These are phyloP conservation scores for Tetrax tetrax DNA, from an alignment of 2,113 vertebrate genomes.

Conservation along the genomic window DNA sequence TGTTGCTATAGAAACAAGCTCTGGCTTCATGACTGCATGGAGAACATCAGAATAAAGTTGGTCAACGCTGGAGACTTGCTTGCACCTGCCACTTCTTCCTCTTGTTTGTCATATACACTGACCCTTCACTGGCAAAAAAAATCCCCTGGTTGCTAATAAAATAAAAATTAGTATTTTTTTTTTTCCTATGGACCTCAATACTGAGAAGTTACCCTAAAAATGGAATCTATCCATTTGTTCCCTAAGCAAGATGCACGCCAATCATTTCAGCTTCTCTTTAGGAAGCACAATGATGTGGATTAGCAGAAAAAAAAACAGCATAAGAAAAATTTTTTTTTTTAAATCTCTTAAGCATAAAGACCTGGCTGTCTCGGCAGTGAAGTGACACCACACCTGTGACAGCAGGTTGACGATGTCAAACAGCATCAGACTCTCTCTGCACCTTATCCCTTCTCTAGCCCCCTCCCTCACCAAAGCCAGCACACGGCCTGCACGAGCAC, in stretches of 20 bases:
- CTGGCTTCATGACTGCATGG: not conserved
- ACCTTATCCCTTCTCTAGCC: not conserved
- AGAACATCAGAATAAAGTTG: slow-evolving; percentile 2
- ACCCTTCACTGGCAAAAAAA: not conserved
- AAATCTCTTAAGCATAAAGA: not conserved
- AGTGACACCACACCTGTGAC: not conserved
- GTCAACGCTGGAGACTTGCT: not conserved
- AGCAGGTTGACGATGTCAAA: not conserved
- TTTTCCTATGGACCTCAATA: not conserved
- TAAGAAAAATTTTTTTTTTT: not conserved
- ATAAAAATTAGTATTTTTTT: not conserved
- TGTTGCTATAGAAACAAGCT: slow-evolving; percentile 66
- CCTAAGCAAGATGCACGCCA: not conserved
- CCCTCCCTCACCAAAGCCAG: not conserved
- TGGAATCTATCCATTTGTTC: not conserved
- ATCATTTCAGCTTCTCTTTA: not conserved
- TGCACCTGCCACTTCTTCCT: not conserved
- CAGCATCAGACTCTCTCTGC: not conserved
- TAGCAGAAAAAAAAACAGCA: not conserved
- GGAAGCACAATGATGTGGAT: not conserved
- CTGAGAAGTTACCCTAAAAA: not conserved
- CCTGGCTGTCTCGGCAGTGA: not conserved
- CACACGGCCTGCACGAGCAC: not conserved
- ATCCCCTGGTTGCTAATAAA: not conserved
- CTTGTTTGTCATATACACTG: not conserved